These are phyloP conservation scores for Agrypnia vestita DNA, from an alignment of 1,140 invertebrate genomes.

Conservation along the genomic window DNA sequence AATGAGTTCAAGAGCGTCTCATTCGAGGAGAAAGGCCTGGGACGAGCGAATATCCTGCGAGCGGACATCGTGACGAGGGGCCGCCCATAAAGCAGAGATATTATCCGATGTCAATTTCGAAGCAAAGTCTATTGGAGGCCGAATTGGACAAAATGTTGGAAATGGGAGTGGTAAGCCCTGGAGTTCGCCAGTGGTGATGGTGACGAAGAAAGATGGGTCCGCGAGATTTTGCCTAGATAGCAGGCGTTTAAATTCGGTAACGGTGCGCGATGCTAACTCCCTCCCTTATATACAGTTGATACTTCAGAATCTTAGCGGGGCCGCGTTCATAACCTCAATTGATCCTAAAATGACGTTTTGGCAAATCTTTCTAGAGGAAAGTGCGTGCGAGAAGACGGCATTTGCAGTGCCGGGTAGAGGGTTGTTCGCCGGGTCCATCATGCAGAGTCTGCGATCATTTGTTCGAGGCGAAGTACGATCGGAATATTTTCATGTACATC, in stretches of 20 bases:
- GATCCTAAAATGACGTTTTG: not conserved
- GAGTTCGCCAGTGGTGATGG: not conserved
- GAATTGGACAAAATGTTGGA: not conserved
- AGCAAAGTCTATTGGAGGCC: not conserved
- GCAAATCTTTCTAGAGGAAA: not conserved
- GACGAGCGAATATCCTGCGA: too few species aligned
- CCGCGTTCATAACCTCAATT: not conserved
- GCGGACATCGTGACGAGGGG: too few species aligned
- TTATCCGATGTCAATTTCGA: not conserved
- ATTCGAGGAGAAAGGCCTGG: too few species aligned
- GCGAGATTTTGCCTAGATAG: not conserved
- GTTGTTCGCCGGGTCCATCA: too few species aligned
- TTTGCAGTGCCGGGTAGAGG: too few species aligned
- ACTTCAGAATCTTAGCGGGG: not conserved
- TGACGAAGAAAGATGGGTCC: not conserved
- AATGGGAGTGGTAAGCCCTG: not conserved
- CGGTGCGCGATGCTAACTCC: not conserved
- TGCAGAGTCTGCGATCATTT: too few species aligned
- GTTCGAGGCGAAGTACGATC: not conserved
- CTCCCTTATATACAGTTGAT: not conserved
- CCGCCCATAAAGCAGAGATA: not conserved
- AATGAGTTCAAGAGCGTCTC: too few species aligned
- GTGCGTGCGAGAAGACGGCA: not conserved
- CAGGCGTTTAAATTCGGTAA: not conserved
- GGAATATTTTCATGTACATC: too few species aligned